Conservation (phyloP, 53 echinoderm and acorn worm species). For the Apostichopus leukothele region DNA sequence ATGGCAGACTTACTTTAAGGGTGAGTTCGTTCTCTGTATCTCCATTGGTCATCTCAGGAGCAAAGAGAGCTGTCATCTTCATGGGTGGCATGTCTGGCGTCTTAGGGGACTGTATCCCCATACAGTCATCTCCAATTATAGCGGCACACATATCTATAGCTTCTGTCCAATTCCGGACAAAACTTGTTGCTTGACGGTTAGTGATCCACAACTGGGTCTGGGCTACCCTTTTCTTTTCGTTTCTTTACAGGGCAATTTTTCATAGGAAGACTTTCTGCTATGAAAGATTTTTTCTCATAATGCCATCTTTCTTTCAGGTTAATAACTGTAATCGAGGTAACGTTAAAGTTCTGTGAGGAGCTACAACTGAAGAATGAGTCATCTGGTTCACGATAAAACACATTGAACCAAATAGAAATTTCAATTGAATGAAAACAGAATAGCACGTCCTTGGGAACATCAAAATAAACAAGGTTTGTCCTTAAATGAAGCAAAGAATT, state of each 20-base stretch:
- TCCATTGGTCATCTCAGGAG: slow-evolving; percentile 80
- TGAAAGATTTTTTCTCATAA: background rate
- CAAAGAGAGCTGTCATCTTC: slow-evolving; percentile 73
- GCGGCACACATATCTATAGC: slow-evolving; percentile 37
- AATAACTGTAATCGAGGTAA: slow-evolving; percentile 13
- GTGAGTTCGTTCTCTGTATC: slow-evolving; percentile 67
- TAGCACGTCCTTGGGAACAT: too few relatives aligned
- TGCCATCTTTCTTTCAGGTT: slow-evolving; percentile 14
- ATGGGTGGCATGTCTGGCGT: slow-evolving; percentile 86
- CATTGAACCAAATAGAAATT: background rate
- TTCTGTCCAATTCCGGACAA: background rate
- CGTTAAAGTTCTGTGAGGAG: slow-evolving; percentile 24
- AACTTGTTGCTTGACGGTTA: background rate
- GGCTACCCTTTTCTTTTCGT: background rate
- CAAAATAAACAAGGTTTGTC: too few relatives aligned
- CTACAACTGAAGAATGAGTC: slow-evolving; percentile 14
- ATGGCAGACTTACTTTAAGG: slow-evolving; percentile 63
- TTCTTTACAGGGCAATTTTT: background rate
- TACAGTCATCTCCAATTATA: slow-evolving; percentile 30
- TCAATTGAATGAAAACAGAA: background rate
- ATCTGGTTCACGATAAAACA: slow-evolving; percentile 4
- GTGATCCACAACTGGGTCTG: background rate
- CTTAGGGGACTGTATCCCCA: slow-evolving; percentile 67
- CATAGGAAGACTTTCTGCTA: background rate
- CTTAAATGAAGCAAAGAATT: too few relatives aligned